A percentile compares a stretch with the other conserved stretches of the same genome.
Evolutionary conservation across 2,113 vertebrate genomes (phyloP).

Genomic region (Eptesicus fuscus): DNA sequence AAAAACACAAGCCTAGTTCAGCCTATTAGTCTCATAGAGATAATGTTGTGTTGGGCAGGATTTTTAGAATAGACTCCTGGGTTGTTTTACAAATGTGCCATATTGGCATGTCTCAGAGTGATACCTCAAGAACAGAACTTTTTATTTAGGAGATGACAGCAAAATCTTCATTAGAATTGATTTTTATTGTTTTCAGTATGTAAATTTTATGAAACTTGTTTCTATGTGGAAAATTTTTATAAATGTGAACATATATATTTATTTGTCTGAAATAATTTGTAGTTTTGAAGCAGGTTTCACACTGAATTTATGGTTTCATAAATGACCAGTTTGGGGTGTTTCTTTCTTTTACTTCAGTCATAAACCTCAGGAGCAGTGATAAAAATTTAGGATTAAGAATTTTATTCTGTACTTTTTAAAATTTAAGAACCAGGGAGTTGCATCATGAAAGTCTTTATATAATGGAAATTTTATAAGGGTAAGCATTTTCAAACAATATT

Average conservation of each 20-base stretch:
- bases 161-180: slow-evolving; percentile 42
- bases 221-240: slow-evolving; percentile 55
- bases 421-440: slow-evolving; percentile 34
- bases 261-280: slow-evolving; percentile 63
- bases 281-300: slow-evolving; percentile 57
- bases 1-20: not conserved
- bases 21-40: slow-evolving; percentile 18
- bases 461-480: slow-evolving; percentile 52
- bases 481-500: slow-evolving; percentile 33
- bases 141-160: slow-evolving; percentile 39
- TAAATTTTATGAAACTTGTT: slow-evolving; percentile 58
- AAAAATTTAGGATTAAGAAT: slow-evolving; percentile 48
- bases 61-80: slow-evolving; percentile 41
- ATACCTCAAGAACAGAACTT: slow-evolving; percentile 58
- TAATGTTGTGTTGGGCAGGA: not conserved
- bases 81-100: slow-evolving; percentile 58
- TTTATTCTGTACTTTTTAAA: slow-evolving; percentile 62
- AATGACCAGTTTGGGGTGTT: slow-evolving; percentile 34
- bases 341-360: slow-evolving; percentile 7
- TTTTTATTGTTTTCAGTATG: slow-evolving; percentile 41
- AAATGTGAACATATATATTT: slow-evolving; percentile 57
- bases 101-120: slow-evolving; percentile 66
- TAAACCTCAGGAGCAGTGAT: slow-evolving; percentile 44
- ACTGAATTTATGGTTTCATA: slow-evolving; percentile 40
- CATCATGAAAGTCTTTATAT: slow-evolving; percentile 64